Percentiles rank a stretch among this genome's conserved stretches.
Conservation (phyloP, 2,888 invertebrate genomes). For the Hyposoter didymator region DNA sequence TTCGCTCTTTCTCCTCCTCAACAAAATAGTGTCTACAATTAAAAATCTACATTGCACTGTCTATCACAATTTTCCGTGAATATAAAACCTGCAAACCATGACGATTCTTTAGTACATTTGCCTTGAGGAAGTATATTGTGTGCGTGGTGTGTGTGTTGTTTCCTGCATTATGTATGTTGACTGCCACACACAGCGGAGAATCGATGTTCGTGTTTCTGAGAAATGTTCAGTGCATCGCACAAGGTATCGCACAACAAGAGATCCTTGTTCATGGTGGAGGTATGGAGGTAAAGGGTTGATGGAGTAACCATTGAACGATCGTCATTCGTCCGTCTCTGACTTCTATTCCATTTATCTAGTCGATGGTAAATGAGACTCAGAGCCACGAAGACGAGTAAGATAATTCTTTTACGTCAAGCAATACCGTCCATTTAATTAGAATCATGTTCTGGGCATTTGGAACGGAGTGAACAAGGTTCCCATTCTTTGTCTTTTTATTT, state of each 20-base stretch:
- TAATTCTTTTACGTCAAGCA: slow-evolving; percentile 1
- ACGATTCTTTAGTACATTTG: slow-evolving; percentile 30
- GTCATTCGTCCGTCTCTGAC: not conserved
- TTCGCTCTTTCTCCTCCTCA: not conserved
- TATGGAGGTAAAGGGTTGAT: slow-evolving; percentile 32
- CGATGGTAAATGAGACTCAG: not conserved
- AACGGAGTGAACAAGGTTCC: not conserved
- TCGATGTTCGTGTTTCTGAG: slow-evolving; percentile 53
- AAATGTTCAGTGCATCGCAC: slow-evolving; percentile 32
- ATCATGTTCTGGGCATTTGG: not conserved
- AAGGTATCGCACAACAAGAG: slow-evolving; percentile 54
- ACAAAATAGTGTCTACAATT: not conserved
- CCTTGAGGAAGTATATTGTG: slow-evolving; percentile 11
- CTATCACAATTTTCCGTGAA: slow-evolving; percentile 31
- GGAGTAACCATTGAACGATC: slow-evolving; percentile 27
- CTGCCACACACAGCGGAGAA: slow-evolving; percentile 32
- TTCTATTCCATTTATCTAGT: not conserved
- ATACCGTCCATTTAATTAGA: slow-evolving; percentile 2
- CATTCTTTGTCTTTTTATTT: not conserved
- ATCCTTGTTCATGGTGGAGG: slow-evolving; percentile 55
- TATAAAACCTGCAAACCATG: slow-evolving; percentile 23
- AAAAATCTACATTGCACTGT: slow-evolving; percentile 9
- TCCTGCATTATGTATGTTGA: not conserved
- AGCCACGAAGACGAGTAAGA: not conserved
- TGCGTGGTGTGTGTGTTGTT: not conserved